Conservation (phyloP, 1,140 invertebrate genomes). For the Agrypnia vestita region DNA sequence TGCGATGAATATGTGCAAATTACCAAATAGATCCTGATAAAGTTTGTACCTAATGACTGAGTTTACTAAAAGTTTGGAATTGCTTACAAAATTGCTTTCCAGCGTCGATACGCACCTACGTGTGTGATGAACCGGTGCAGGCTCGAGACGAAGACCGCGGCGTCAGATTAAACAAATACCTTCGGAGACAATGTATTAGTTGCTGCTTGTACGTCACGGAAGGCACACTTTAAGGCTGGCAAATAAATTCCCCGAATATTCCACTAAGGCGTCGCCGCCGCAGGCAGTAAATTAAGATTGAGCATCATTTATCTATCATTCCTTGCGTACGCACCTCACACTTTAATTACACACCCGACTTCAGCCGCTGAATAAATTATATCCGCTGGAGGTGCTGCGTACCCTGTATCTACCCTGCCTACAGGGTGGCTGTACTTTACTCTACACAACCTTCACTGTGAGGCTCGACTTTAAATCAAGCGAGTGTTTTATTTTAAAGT, state of each 20-base stretch:
- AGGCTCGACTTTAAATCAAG: not conserved
- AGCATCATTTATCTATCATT: constrained; percentile 56
- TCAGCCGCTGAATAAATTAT: constrained; percentile 46
- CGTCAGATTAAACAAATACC: too few species aligned
- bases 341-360: constrained; percentile 53
- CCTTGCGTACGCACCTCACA: constrained; percentile 45
- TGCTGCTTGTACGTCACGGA: not conserved
- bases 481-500: not conserved
- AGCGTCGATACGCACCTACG: too few species aligned
- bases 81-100: too few species aligned
- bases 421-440: not conserved
- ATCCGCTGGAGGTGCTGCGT: not conserved
- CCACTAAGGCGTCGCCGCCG: not conserved
- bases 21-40: too few species aligned
- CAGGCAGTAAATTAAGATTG: constrained; percentile 54
- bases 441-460: not conserved
- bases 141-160: too few species aligned
- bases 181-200: not conserved
- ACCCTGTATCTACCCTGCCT: too few species aligned
- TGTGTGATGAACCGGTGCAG: too few species aligned
- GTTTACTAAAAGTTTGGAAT: too few species aligned
- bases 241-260: not conserved
- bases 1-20: too few species aligned
- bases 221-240: not conserved
- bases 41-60: too few species aligned